These are phyloP conservation scores for Petrosia ficiformis DNA, from an alignment of 37 sponge, comb jelly and placozoan species.

Conservation along the genomic window DNA sequence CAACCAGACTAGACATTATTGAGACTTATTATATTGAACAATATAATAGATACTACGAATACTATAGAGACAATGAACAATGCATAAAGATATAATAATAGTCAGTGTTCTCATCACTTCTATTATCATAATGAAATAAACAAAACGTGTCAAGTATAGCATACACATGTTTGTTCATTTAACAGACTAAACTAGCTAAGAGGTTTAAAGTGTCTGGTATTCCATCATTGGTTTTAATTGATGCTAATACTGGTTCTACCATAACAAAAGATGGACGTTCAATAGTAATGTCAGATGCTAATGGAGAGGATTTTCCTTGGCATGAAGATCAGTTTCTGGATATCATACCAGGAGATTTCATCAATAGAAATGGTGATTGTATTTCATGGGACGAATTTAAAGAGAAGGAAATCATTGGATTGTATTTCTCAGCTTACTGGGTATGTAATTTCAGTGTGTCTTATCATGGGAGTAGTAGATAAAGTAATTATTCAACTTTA, in stretches of 20 bases:
- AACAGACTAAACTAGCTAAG: constrained; percentile 50
- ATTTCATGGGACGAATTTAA: constrained; percentile 45
- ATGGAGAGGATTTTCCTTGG: constrained; percentile 90
- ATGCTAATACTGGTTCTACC: constrained; percentile 53
- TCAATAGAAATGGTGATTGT: constrained; percentile 4
- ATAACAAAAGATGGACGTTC: constrained; percentile 78
- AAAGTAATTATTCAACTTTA: too few relatives aligned
- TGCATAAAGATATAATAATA: too few relatives aligned
- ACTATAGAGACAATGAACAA: too few relatives aligned
- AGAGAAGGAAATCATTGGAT: constrained; percentile 58
- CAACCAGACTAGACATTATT: too few relatives aligned
- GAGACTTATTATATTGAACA: too few relatives aligned
- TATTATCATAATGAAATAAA: too few relatives aligned
- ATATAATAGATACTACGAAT: too few relatives aligned
- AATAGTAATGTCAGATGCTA: constrained; percentile 72
- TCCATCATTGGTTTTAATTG: constrained; percentile 80
- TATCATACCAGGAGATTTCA: not conserved
- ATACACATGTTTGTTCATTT: too few relatives aligned
- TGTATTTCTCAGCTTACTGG: constrained; percentile 98
- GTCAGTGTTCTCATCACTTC: too few relatives aligned
- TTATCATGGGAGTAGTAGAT: too few relatives aligned
- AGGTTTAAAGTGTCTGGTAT: constrained; percentile 88
- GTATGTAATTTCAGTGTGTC: constrained; percentile 40
- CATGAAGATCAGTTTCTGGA: constrained; percentile 55
- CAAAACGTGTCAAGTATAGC: too few relatives aligned